Percentiles rank a stretch among this genome's conserved stretches.
phyloP scores from a whole-genome alignment of 2,888 invertebrate genomes.

The Apamea epomidion region DNA sequence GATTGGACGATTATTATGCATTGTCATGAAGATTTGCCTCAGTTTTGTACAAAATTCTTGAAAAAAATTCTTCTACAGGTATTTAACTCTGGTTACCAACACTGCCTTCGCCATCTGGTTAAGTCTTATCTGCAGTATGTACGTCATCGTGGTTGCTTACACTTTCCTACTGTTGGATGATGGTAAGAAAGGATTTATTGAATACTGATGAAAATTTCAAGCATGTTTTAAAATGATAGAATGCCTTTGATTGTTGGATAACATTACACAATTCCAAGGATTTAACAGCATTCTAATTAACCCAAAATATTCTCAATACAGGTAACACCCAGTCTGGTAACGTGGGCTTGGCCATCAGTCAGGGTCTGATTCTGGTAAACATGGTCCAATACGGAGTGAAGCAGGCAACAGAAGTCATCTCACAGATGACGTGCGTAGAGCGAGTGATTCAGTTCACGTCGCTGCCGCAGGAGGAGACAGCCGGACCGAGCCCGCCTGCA shows the following conservation, averaged over 20 bases:
- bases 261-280: too few relatives aligned
- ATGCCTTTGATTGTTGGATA: too few relatives aligned
- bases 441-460: constrained; percentile 94
- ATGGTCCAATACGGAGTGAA: constrained; percentile 96
- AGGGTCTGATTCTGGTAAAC: constrained; percentile 93
- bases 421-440: constrained; percentile 95
- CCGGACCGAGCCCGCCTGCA: constrained; percentile 90
- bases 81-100: constrained; percentile 90
- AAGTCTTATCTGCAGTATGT: constrained; percentile 91
- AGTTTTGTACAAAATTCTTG: not conserved
- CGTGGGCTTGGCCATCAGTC: constrained; percentile 93
- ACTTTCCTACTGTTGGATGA: constrained; percentile 91
- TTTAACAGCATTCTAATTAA: not conserved
- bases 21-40: not conserved
- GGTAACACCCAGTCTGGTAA: constrained; percentile 91
- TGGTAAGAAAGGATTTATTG: constrained; percentile 82
- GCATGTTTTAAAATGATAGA: too few relatives aligned
- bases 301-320: constrained; percentile 62
- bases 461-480: constrained; percentile 93
- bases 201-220: too few relatives aligned
- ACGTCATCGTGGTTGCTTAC: constrained; percentile 91
- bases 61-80: constrained; percentile 79
- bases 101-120: constrained; percentile 92
- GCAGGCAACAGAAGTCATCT: constrained; percentile 94
- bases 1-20: not conserved